A percentile compares a stretch with the other conserved stretches of the same genome.
Conservation (phyloP, 2,888 invertebrate genomes). For the Chrysina gloriosa region DNA sequence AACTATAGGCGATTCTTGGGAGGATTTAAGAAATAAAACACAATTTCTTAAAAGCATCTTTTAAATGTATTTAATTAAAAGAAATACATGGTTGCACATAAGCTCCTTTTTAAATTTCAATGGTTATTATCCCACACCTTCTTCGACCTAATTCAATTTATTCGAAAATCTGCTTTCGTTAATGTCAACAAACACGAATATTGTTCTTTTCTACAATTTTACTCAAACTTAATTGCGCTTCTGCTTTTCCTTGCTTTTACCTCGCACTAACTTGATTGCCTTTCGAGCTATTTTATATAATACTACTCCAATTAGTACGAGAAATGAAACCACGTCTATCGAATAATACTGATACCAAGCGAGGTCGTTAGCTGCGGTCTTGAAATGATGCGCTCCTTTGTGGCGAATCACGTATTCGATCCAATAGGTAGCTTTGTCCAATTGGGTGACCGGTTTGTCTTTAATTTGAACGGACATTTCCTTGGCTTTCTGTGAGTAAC, state of each 20-base stretch:
- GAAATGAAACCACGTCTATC: slow-evolving; percentile 46
- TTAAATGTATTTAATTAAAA: no score
- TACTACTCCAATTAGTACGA: not conserved
- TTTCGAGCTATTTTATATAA: not conserved
- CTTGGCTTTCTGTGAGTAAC: slow-evolving; percentile 41
- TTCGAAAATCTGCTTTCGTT: no score
- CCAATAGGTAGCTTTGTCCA: slow-evolving; percentile 49
- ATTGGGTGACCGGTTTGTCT: slow-evolving; percentile 45
- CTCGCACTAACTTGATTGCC: slow-evolving; percentile 4
- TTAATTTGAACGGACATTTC: slow-evolving; percentile 42
- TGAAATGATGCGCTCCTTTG: slow-evolving; percentile 48
- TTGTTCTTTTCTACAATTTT: no score
- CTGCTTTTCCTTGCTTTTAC: not conserved
- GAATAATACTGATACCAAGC: slow-evolving; percentile 48
- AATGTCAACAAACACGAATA: no score
- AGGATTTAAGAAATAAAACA: no score
- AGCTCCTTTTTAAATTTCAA: no score
- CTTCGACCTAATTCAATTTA: no score
- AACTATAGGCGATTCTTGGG: no score
- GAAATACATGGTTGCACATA: no score
- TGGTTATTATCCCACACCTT: no score
- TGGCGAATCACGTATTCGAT: slow-evolving; percentile 49
- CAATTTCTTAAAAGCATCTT: no score
- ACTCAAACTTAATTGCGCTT: not conserved
- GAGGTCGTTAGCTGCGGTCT: slow-evolving; percentile 47